Percentiles rank a stretch among this genome's conserved stretches.
Evolutionary conservation across 2,113 vertebrate genomes (phyloP).

Genomic region (Rana temporaria): DNA sequence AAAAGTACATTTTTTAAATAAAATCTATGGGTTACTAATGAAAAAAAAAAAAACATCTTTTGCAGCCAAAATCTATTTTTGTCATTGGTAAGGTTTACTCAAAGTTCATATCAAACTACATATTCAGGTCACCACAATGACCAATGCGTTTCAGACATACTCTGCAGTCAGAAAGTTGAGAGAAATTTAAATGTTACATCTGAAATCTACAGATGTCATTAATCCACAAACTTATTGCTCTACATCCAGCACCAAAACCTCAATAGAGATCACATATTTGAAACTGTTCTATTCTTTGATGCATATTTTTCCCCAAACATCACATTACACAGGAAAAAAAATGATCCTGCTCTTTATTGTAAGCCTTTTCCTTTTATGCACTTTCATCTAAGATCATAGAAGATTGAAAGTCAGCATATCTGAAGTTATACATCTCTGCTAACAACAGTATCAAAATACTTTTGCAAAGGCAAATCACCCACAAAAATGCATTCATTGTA

Average conservation of each 20-base stretch:
- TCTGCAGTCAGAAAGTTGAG: background rate
- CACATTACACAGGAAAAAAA: background rate
- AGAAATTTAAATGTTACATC: background rate
- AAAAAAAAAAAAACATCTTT: background rate
- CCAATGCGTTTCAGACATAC: background rate
- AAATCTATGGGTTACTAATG: constrained; percentile 1
- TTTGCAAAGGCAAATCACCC: constrained; percentile 70
- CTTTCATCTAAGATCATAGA: constrained; percentile 48
- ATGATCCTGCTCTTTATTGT: constrained; percentile 20
- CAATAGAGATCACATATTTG: constrained; percentile 11
- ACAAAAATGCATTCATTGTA: constrained; percentile 72
- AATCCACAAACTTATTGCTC: background rate
- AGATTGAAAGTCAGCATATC: constrained; percentile 60
- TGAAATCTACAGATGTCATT: background rate
- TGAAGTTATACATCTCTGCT: constrained; percentile 63
- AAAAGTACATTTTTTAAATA: constrained; percentile 9
- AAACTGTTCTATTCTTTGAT: constrained; percentile 32
- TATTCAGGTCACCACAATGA: background rate
- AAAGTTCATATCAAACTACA: background rate
- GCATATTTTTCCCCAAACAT: constrained; percentile 6
- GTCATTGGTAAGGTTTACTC: background rate
- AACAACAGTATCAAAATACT: constrained; percentile 67
- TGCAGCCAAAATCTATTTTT: constrained; percentile 2
- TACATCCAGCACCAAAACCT: background rate
- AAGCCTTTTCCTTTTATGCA: constrained; percentile 17